Base-by-base conservation (phyloP, 1,140 invertebrate species). In the Drosophila jambulina region DNA sequence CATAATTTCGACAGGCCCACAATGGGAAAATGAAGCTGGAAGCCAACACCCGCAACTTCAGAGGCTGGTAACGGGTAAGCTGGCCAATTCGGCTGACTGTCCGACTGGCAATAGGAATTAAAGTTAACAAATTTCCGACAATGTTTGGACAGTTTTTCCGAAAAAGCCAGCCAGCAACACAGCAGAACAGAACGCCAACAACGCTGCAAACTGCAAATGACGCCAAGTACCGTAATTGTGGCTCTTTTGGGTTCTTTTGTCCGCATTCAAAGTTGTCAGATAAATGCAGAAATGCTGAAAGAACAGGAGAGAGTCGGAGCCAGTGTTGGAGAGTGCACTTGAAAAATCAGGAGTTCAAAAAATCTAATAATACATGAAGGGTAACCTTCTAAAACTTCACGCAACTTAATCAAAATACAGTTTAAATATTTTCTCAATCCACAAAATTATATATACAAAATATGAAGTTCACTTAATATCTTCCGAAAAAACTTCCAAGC, bases 111-210 rank as follows among this genome's bases (percentile, higher is more conserved):
- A 78, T 79, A 75, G 78, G 74, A 88, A 88, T 88, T 88, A 88
- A 88, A 88, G 81, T 90, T 90, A 90, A 88, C 84, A 88, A 88
- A 88, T 88, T 88, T 88, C 84, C 84, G 84, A 88, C 84, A 90
- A 88, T 88, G 81, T 88, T 88, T 85, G 78, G 85, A 90, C 85
- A 84, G 67, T 90, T 88, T 81, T 81, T 48, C 62, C 48, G 62
- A 71, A 79, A 51, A 75, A 53, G 43, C 46, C 63, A 61, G 58
- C 19, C 49, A 53, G 42, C 54, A 64, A 43, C 46, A 43, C 38
- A 69, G n/a, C 43, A 61, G 38, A 75, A 45, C 46, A 51, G 38
- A 58, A 49, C 64, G n/a, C 54, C 69, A 74, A 75, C 42, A 80
- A 63, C 32, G 32, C 53, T 70, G 34, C 32, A 54, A 80, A 63